Evolutionary conservation across 2,888 invertebrate genomes (phyloP), one percentile per base, ranked within the genome.

Genomic region (Priocnemis perturbator): DNA sequence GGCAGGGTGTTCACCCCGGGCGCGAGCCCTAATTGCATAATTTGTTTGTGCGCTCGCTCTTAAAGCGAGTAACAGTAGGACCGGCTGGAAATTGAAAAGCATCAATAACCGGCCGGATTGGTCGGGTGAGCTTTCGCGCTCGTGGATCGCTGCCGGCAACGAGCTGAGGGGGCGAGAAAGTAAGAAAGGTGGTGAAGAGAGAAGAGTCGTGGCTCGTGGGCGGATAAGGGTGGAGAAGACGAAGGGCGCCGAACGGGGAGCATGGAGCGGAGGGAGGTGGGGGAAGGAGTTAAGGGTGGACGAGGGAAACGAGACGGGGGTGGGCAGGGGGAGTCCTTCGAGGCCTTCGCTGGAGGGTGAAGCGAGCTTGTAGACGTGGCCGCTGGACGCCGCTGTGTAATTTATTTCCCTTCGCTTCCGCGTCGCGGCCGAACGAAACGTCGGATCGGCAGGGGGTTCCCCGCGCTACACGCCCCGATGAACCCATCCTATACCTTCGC

Each of bases 351-450:
- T 9, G 73, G 76, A 76, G 76, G 77, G 82, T 76, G 77, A 77
- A 76, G 68, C 71, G 62, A 71, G 74, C 76, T 73, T 71, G 76
- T 77, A 77, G 81, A 81, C 82, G 80, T 81, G 77, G 80, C 81
- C 77, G 78, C 81, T 79, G 85, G 83, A 83, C 83, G 83, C 75
- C 80, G 82, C 81, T 76, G 83, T 77, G 85, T 86, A 86, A 88
- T 88, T 88, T 88, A 88, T 88, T 81, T 86, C 83, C 83, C 80
- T 83, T 84, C 82, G 85, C 85, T 88, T 88, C 88, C 88, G 87
- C 84, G 83, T 86, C 84, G 84, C 85, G 84, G 77, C 78, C 82
- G 81, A 81, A 82, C 83, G 79, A 73, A 82, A 82, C 83, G 79
- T 78, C 79, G 83, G 78, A 82, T 84, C 86, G 81, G 79, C 83